A percentile compares a stretch with the other conserved stretches of the same genome.
Evolutionary conservation across 1,140 invertebrate species (phyloP).

Genomic region (Euwallacea fornicatus): DNA sequence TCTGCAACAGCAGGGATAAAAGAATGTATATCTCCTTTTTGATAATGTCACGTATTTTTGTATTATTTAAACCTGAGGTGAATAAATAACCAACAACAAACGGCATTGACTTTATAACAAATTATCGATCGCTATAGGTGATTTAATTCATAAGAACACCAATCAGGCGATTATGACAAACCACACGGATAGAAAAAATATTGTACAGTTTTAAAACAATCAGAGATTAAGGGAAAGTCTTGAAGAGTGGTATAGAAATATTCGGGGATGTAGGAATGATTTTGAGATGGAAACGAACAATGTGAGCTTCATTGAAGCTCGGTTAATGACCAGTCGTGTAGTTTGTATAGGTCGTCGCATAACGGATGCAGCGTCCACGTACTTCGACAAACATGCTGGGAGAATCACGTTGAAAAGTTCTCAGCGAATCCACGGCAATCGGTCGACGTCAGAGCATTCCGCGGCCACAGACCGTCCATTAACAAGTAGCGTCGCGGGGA

Average conservation of each 20-base stretch:
- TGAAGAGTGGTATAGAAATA: neutral
- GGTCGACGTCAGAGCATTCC: conserved; percentile 47
- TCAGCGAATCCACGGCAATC: conserved; percentile 46
- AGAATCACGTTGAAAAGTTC: conserved; percentile 45
- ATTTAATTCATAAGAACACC: conserved; percentile 38
- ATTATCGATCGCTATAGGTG: conserved; percentile 38
- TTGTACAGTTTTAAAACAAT: neutral
- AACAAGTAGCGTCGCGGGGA: conserved; percentile 44
- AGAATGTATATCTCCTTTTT: conserved; percentile 31
- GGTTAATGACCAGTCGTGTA: conserved; percentile 15
- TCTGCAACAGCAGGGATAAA: conserved; percentile 33
- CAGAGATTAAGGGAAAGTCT: neutral
- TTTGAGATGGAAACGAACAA: neutral
- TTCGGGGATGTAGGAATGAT: neutral
- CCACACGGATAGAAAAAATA: conserved; percentile 13
- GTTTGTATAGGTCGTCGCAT: conserved; percentile 34
- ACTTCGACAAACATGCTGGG: conserved; percentile 47
- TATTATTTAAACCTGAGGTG: conserved; percentile 30
- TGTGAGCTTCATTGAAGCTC: no score
- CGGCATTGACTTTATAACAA: conserved; percentile 39
- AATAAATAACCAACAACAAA: conserved; percentile 35
- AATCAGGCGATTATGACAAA: conserved; percentile 13
- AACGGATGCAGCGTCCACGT: conserved; percentile 47
- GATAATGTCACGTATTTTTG: conserved; percentile 36
- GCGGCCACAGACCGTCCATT: conserved; percentile 41